Base-by-base conservation (phyloP, 2,113 vertebrate species). In the Tonatia bakeri region DNA sequence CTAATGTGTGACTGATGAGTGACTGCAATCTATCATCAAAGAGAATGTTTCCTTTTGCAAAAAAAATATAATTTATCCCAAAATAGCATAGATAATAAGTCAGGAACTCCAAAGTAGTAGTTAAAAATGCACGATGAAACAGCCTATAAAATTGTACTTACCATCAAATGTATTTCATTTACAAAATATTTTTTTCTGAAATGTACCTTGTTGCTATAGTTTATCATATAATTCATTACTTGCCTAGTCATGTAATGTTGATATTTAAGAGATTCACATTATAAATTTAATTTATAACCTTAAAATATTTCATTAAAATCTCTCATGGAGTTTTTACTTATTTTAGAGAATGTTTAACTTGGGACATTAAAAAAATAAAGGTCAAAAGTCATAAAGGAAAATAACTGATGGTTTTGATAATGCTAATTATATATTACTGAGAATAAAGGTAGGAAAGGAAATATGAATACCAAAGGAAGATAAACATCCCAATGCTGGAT, bases 391-490 rank as follows among this genome's bases (percentile, higher is more conserved):
- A 97, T 4, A 96, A 84, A 96, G 98, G 98, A 98, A 98, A 98
- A 98, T 98, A 98, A 98, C 97, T 98, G 97, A 98, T 98, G 98
- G 98, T 98, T 98, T 98, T 98, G 98, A 98, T 98, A 98, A 98
- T 98, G 98, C 96, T 99, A 98, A 98, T 99, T 98, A 98, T 97
- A 98, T 98, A 98, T 98, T 98, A 98, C 95, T 96, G 96, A 98
- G 97, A 98, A 98, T 97, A 98, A 98, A 98, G 98, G 98, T 98
- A 98, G 98, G 98, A 99, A 98, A 98, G 98, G 98, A 98, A 99
- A 98, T 98, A 97, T 84, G 97, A 98, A 98, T 98, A 99, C 98
- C 98, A 98, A 98, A 98, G 98, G 98, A 98, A 98, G 98, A 98
- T 98, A 99, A 98, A 98, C 98, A 98, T 98, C 98, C 97, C 95